Evolutionary conservation across 92 coral and sea anemone genomes (phyloP).

Genomic region (Epizoanthus illoricatus): DNA sequence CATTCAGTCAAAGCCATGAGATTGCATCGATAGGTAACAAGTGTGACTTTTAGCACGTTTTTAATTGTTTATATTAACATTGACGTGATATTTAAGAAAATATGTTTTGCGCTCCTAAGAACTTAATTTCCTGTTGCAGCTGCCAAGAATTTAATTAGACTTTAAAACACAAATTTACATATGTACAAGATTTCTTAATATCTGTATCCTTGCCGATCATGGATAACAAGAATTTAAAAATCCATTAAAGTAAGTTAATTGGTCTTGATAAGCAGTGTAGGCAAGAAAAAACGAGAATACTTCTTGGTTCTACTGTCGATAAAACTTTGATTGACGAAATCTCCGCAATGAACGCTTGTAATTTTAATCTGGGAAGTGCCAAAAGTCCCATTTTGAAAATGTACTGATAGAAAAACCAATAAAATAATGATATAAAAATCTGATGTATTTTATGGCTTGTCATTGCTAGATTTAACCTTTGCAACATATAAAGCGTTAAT

Average conservation of each 20-base stretch:
- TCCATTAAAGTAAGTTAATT: neutral
- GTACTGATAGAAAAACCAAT: neutral
- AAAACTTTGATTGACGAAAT: neutral
- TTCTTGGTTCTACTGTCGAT: neutral
- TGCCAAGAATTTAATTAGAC: constrained; percentile 26
- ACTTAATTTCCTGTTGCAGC: constrained; percentile 27
- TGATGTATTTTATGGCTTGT: neutral
- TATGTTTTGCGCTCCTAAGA: neutral
- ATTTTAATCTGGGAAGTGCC: neutral
- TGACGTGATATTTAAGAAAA: constrained; percentile 11
- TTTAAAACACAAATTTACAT: constrained; percentile 21
- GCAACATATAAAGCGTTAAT: neutral
- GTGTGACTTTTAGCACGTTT: constrained; percentile 5
- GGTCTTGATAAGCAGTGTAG: neutral
- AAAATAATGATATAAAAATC: neutral
- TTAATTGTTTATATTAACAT: neutral
- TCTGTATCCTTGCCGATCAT: neutral
- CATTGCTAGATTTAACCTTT: neutral
- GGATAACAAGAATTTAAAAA: neutral
- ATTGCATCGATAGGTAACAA: neutral
- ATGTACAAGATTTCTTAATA: neutral
- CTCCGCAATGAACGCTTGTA: neutral
- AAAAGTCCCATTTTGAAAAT: neutral
- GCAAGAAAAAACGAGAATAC: too few species aligned
- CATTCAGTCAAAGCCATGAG: too few species aligned